Conservation (phyloP, 2,113 vertebrate genomes). For the Lophochroa leadbeateri region DNA sequence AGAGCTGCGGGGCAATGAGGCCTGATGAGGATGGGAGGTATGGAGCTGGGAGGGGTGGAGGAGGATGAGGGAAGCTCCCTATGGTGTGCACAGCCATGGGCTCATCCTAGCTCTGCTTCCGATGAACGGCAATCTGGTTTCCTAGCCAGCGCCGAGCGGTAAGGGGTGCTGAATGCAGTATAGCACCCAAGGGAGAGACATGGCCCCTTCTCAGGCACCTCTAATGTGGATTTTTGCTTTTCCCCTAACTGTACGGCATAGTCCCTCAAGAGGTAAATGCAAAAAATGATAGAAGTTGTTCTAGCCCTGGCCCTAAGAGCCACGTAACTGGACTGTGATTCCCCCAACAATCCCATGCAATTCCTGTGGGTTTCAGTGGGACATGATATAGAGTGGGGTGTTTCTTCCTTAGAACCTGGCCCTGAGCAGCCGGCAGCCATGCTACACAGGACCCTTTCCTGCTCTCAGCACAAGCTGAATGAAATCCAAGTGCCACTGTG, state of each 20-base stretch:
- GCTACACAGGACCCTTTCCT: not conserved
- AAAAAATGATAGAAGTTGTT: fast-evolving
- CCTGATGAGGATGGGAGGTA: not conserved
- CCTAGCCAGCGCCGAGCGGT: not conserved
- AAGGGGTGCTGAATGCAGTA: not conserved
- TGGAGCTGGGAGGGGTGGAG: fast-evolving
- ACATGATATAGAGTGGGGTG: fast-evolving
- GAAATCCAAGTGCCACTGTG: not conserved
- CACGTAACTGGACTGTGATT: fast-evolving
- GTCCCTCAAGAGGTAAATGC: not conserved
- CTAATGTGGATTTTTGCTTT: fast-evolving
- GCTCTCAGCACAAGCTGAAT: not conserved
- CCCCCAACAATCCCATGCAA: fast-evolving
- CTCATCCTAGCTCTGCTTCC: not conserved
- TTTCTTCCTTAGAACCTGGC: not conserved
- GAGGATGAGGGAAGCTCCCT: not conserved
- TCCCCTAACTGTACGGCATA: not conserved
- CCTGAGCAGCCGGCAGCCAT: fast-evolving
- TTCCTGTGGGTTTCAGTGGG: fast-evolving
- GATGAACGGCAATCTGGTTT: fast-evolving
- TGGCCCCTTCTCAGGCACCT: not conserved
- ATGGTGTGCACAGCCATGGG: not conserved
- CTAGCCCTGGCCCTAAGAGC: fast-evolving
- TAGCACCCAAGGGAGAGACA: not conserved
- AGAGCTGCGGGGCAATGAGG: fast-evolving